Percentiles rank a stretch among this genome's conserved stretches.
These are phyloP conservation scores for Sprattus sprattus DNA, from an alignment of 2,113 vertebrate genomes.

Conservation along the genomic window DNA sequence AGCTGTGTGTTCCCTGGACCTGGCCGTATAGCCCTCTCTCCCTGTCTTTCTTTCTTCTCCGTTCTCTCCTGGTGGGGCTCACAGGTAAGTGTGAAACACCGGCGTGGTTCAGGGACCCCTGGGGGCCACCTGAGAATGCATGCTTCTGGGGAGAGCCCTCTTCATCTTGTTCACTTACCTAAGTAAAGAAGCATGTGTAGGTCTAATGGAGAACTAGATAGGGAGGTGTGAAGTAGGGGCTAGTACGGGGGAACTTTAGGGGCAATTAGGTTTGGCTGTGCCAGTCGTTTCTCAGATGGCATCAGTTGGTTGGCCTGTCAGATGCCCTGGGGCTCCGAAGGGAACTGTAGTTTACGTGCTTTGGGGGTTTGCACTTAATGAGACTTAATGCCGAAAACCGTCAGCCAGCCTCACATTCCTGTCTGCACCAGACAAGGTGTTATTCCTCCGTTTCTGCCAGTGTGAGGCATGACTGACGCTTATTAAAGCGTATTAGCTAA, in stretches of 20 bases:
- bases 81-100: slow-evolving; percentile 40
- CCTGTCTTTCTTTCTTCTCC: slow-evolving; percentile 30
- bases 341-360: slow-evolving; percentile 55
- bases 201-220: not conserved
- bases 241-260: not conserved
- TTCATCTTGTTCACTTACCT: not conserved
- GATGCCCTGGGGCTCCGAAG: slow-evolving; percentile 26
- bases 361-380: slow-evolving; percentile 66
- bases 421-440: slow-evolving; percentile 51
- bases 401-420: slow-evolving; percentile 66
- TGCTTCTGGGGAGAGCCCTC: not conserved
- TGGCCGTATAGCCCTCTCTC: slow-evolving; percentile 49
- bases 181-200: not conserved
- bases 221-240: not conserved
- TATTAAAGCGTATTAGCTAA: slow-evolving; percentile 63
- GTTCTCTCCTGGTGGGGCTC: slow-evolving; percentile 33
- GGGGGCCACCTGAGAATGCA: not conserved
- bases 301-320: not conserved
- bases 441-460: slow-evolving; percentile 58
- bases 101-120: not conserved
- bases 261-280: not conserved
- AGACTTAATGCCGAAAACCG: slow-evolving; percentile 61
- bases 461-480: slow-evolving; percentile 48
- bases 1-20: slow-evolving; percentile 52
- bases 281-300: not conserved